Conservation (phyloP, 2,888 invertebrate species). For the Synanthedon andrenaeformis region DNA sequence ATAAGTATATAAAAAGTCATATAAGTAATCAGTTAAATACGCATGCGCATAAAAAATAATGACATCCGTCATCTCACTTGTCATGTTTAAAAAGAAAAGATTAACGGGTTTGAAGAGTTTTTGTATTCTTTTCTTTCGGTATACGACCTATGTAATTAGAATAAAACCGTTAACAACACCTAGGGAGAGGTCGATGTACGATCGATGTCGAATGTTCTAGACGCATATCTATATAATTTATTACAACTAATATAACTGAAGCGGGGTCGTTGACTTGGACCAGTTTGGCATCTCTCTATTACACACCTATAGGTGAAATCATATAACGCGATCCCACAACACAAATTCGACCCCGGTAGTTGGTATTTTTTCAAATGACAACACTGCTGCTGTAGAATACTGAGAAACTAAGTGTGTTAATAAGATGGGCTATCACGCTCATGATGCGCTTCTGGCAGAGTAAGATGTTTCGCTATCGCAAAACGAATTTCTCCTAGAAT, state of each 20-base stretch:
- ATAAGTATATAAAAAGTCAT: too few species aligned
- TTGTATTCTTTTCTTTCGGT: not conserved
- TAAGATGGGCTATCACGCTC: too few species aligned
- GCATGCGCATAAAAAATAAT: not conserved
- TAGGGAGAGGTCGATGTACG: slow-evolving; percentile 6
- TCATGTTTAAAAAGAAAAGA: not conserved
- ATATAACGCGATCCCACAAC: too few species aligned
- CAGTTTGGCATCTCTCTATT: slow-evolving; percentile 9
- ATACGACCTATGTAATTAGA: not conserved
- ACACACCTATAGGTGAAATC: not conserved
- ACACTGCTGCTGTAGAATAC: too few species aligned
- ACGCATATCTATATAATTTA: slow-evolving; percentile 6
- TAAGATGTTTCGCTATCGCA: too few species aligned
- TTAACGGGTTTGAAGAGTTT: not conserved
- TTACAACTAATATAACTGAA: slow-evolving; percentile 16
- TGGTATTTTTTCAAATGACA: too few species aligned
- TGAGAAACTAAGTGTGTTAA: too few species aligned
- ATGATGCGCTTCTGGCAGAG: too few species aligned
- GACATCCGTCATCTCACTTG: not conserved
- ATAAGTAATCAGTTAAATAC: not conserved
- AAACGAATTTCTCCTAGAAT: too few species aligned
- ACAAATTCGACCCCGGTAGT: too few species aligned
- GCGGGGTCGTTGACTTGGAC: slow-evolving; percentile 16
- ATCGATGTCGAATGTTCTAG: slow-evolving; percentile 14
- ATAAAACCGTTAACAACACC: slow-evolving; percentile 1